Evolutionary conservation across 2,113 vertebrate genomes (phyloP).

Genomic region (Jaculus jaculus): DNA sequence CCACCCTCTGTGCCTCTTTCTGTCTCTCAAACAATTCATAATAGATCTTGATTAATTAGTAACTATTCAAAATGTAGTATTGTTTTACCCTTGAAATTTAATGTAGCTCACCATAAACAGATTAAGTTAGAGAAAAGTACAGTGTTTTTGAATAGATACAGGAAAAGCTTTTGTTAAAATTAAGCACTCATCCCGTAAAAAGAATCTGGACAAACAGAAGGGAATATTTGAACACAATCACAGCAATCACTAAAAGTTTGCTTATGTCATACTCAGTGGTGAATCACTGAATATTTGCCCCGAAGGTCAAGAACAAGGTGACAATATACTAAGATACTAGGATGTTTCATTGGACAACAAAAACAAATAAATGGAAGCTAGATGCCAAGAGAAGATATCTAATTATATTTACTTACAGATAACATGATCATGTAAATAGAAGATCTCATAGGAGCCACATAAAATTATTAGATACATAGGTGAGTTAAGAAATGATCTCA

Average conservation of each 20-base stretch:
- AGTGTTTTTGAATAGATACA: background rate
- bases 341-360: background rate
- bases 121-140: too few relatives aligned
- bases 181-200: background rate
- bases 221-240: too few relatives aligned
- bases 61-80: background rate
- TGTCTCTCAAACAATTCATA: too few relatives aligned
- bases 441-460: too few relatives aligned
- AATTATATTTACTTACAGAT: background rate
- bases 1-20: too few relatives aligned
- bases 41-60: too few relatives aligned
- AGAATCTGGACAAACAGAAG: background rate
- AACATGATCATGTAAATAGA: background rate
- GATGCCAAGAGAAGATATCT: background rate
- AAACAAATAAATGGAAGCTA: background rate
- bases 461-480: background rate
- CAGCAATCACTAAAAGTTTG: too few relatives aligned
- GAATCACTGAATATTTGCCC: too few relatives aligned
- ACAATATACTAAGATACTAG: background rate
- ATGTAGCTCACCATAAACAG: background rate
- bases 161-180: background rate
- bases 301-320: too few relatives aligned
- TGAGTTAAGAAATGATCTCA: background rate
- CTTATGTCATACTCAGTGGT: too few relatives aligned
- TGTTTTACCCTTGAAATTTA: background rate